Evolutionary conservation across 2,797 vertebrate species (phyloP).

Genomic region (Discoglossus pictus): DNA sequence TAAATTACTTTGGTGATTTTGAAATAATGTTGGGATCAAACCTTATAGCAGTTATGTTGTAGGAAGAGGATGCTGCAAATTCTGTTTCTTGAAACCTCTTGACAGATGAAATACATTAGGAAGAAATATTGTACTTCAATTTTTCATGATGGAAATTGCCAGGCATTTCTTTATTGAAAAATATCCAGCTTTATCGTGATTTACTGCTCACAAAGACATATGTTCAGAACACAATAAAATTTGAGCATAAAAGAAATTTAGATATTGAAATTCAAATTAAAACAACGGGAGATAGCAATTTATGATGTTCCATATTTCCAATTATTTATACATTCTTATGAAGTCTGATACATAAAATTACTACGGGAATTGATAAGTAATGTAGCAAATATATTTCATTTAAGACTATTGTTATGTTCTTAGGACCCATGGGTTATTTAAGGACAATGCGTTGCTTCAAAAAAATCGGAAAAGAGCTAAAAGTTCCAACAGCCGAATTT

Average conservation of each 20-base stretch:
- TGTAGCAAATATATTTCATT: no score
- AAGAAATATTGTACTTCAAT: conserved; percentile 42
- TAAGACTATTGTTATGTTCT: no score
- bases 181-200: conserved; percentile 22
- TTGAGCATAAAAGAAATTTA: conserved; percentile 7
- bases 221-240: conserved; percentile 3
- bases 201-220: conserved; percentile 17
- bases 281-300: neutral
- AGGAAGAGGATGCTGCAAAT: neutral
- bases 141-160: conserved; percentile 36
- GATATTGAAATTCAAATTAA: conserved; percentile 4
- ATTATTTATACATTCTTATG: no score
- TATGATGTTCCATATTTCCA: no score
- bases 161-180: conserved; percentile 28
- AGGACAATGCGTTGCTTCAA: no score
- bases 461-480: no score
- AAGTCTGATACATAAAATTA: no score
- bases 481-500: no score
- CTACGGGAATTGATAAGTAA: no score
- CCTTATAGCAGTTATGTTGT: conserved; percentile 1
- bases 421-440: no score
- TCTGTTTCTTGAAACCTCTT: conserved; percentile 19
- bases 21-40: neutral
- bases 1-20: conserved; percentile 1
- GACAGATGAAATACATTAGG: conserved; percentile 43